Base-by-base conservation (phyloP, 2,113 vertebrate genomes). In the Hoplias malabaricus region DNA sequence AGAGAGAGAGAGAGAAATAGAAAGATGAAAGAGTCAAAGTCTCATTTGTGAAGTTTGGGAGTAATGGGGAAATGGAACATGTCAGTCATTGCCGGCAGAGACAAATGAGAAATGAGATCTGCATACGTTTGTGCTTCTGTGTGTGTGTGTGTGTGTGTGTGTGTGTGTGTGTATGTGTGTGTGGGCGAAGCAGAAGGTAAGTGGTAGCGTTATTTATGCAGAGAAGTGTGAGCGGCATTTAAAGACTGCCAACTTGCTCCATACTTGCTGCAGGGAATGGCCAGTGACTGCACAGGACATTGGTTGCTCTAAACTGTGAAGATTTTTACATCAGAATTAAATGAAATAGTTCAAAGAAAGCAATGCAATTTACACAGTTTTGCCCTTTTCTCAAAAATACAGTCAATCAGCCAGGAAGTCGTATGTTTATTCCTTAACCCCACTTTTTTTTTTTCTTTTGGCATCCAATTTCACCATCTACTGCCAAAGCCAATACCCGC, bases 31-130 rank as follows among this genome's bases (percentile, higher is more conserved):
- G 48, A 38, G 21, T 70, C 10, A 71, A 29, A 40, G 34, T 72
- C 80, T 87, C 73, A 82, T 87, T 89, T 50, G 10, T 19, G 21
- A 48, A 73, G 54, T 56, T 75, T 25, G 73, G 38, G 14, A 72
- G 69, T 59, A 72, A 69, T n/a, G 25, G 29, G 61, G 61, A 74
- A 81, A 77, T 77, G n/a, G 43, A 59, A 59, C 38, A 53, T 66
- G 69, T 81, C 75, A 71, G 62, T 80, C 43, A 61, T 63, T 34
- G 1, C 31, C 53, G 67, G n/a, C 57, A 56, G 56, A 61, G 48
- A 12, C 23, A 70, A 54, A 36, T 40, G 50, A 29, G 46, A 76
- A 76, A 71, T 76, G 38, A 71, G 67, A 69, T 75, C 34, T 54
- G 33, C 21, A 3, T 34, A 36, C 36, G 33, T 61, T 48, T 25